phyloP scores from a whole-genome alignment of 2,888 invertebrate genomes.

The Hirtodrosophila cameraria region DNA sequence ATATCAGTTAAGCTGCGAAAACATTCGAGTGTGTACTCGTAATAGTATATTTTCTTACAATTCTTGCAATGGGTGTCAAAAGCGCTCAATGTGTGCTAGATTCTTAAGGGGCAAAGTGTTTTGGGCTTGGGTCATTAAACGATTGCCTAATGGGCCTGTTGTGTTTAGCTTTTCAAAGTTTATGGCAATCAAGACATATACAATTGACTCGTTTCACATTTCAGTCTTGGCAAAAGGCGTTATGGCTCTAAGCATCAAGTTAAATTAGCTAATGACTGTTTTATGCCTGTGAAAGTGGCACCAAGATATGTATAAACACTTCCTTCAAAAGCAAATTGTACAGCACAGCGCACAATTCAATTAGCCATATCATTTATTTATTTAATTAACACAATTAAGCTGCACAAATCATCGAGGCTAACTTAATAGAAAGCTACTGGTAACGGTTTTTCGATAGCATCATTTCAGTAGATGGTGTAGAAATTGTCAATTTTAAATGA shows the following conservation, averaged over 20 bases:
- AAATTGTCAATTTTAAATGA: neutral
- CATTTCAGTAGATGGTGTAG: neutral
- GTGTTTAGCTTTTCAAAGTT: constrained; percentile 5
- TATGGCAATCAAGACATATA: constrained; percentile 11
- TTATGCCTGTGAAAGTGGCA: constrained; percentile 27
- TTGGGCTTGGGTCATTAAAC: constrained; percentile 10
- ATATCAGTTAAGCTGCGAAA: no score
- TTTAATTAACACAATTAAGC: constrained; percentile 8
- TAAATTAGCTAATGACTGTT: constrained; percentile 32
- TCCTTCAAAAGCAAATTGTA: constrained; percentile 11
- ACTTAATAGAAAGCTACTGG: neutral
- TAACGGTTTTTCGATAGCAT: neutral
- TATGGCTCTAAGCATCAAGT: constrained; percentile 17
- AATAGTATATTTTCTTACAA: neutral
- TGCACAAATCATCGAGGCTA: neutral
- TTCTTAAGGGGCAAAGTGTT: constrained; percentile 3
- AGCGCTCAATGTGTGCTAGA: constrained; percentile 9
- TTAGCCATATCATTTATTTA: constrained; percentile 13
- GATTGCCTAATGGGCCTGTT: constrained; percentile 24
- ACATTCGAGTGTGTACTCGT: no score
- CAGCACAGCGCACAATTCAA: constrained; percentile 13
- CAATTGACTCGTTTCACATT: constrained; percentile 9
- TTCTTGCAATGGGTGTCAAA: constrained; percentile 1
- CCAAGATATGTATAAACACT: constrained; percentile 21
- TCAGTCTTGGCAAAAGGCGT: constrained; percentile 5